These are phyloP conservation scores for Lasioglossum baleicum DNA, from an alignment of 1,140 invertebrate genomes.

Conservation along the genomic window DNA sequence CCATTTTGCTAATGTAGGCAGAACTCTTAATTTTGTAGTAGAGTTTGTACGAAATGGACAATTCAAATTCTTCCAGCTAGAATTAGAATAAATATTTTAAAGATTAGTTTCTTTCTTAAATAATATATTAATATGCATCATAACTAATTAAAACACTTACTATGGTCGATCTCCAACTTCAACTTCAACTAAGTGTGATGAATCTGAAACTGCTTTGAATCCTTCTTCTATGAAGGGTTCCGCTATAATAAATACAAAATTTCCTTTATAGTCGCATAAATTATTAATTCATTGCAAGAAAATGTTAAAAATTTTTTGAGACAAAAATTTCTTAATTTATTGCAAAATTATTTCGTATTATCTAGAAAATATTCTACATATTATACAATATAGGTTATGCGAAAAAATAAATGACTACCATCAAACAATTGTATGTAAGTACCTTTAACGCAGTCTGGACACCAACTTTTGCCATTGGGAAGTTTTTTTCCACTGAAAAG, in stretches of 20 bases:
- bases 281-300: no score
- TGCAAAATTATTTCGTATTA: no score
- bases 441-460: constrained; percentile 87
- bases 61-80: constrained; percentile 87
- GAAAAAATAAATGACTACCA: background rate
- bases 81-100: no score
- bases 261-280: no score
- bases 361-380: background rate
- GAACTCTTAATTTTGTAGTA: constrained; percentile 84
- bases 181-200: constrained; percentile 83
- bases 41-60: constrained; percentile 87
- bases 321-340: background rate
- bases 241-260: constrained; percentile 75
- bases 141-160: no score
- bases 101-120: no score
- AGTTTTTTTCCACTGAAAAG: constrained; percentile 85
- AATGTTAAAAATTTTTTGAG: no score
- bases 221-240: constrained; percentile 84
- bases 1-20: constrained; percentile 88
- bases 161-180: constrained; percentile 85
- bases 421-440: constrained; percentile 52
- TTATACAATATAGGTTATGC: constrained; percentile 49
- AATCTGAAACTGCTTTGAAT: constrained; percentile 80
- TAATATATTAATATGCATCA: no score
- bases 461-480: constrained; percentile 86